Evolutionary conservation across 2,797 vertebrate species (phyloP).

Genomic region (Tamandua tetradactyla): DNA sequence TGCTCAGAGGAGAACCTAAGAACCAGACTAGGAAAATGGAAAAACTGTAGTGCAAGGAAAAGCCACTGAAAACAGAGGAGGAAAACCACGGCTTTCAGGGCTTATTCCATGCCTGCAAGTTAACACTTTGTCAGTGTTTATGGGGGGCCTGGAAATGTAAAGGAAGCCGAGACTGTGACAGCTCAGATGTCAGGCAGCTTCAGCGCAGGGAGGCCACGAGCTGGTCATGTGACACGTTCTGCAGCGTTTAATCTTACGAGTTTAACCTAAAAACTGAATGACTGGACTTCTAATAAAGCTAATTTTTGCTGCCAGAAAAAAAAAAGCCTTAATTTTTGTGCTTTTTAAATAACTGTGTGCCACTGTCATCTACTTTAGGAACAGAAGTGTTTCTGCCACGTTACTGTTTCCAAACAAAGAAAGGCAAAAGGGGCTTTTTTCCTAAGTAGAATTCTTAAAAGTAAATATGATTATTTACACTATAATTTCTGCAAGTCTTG

Average conservation of each 20-base stretch:
- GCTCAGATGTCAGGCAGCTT: fast-evolving
- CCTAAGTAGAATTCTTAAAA: neutral
- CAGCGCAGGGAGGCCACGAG: fast-evolving
- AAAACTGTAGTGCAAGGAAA: no score
- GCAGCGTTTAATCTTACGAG: no score
- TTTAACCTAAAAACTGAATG: fast-evolving
- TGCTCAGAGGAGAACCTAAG: neutral
- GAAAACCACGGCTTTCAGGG: neutral
- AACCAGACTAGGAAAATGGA: neutral
- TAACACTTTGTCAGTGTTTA: no score
- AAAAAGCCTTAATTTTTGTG: neutral
- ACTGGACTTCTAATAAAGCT: fast-evolving
- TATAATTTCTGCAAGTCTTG: neutral
- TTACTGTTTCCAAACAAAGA: neutral
- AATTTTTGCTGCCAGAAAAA: neutral
- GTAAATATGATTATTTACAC: neutral
- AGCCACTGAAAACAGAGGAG: neutral
- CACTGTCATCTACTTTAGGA: neutral
- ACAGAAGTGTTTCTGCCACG: neutral
- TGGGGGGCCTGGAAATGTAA: no score
- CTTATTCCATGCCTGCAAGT: fast-evolving
- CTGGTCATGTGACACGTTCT: fast-evolving
- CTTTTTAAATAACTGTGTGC: neutral
- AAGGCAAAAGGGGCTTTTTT: neutral
- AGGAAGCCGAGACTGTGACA: neutral